Evolutionary conservation across 2,113 vertebrate genomes (phyloP).

Genomic region (Oreotrochilus melanogaster): DNA sequence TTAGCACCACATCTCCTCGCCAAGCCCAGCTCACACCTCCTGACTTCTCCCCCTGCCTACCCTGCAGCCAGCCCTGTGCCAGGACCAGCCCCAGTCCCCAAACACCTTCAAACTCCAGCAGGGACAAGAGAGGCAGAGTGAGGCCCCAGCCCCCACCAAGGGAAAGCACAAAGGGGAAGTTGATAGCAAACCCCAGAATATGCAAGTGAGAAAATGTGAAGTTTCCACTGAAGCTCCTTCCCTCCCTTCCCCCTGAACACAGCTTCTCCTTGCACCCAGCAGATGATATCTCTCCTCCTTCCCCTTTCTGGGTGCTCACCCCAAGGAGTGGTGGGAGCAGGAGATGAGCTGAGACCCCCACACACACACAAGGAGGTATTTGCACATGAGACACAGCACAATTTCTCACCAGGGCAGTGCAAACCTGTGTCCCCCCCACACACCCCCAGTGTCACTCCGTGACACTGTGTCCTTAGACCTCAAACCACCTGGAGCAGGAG

Average conservation of each 20-base stretch:
- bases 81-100: rapidly evolving
- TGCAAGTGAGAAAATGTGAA: slow-evolving; percentile 32
- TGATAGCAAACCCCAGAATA: neutral
- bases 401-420: neutral
- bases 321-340: rapidly evolving
- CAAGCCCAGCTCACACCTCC: rapidly evolving
- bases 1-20: too few relatives aligned
- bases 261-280: neutral
- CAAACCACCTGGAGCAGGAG: neutral
- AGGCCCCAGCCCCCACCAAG: rapidly evolving
- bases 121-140: rapidly evolving
- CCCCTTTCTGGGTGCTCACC: neutral
- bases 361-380: neutral
- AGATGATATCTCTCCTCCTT: neutral
- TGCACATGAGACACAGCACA: neutral
- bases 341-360: neutral
- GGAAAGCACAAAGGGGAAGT: slow-evolving; percentile 53
- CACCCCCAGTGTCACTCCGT: neutral
- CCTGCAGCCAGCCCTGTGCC: neutral
- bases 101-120: neutral
- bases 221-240: slow-evolving; percentile 1
- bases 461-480: neutral
- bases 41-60: neutral
- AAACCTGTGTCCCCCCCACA: neutral
- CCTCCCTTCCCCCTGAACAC: neutral